Conservation (phyloP, 2,113 vertebrate species). For the Sciurus niger region DNA sequence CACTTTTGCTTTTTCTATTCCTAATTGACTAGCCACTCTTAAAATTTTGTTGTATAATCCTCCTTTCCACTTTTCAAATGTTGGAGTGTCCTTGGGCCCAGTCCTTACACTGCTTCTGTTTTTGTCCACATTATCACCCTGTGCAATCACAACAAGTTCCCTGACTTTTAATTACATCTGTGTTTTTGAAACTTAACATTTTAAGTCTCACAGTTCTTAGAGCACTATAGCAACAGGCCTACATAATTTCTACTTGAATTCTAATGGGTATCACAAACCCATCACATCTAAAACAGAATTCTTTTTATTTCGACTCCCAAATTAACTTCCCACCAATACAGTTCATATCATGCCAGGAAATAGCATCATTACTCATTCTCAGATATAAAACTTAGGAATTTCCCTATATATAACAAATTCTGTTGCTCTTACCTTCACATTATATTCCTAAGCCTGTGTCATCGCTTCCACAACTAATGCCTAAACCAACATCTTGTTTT, state of each 20-base stretch:
- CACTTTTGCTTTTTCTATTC: neutral
- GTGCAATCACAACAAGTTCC: neutral
- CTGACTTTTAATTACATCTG: neutral
- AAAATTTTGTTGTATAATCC: neutral
- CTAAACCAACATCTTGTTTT: neutral
- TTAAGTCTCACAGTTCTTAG: neutral
- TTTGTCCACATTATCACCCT: neutral
- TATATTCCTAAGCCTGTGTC: neutral
- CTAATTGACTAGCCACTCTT: neutral
- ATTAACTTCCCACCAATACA: neutral
- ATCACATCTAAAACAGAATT: neutral
- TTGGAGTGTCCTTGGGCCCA: neutral
- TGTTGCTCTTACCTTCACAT: neutral
- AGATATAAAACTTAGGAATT: neutral
- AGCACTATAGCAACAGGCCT: neutral
- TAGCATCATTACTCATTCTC: neutral
- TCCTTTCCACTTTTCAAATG: neutral
- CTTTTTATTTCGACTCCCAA: neutral
- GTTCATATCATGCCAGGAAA: neutral
- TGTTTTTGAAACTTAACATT: neutral
- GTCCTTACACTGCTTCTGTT: neutral
- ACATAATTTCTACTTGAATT: neutral
- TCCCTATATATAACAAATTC: neutral
- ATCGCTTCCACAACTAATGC: neutral
- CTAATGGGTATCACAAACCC: neutral